Evolutionary conservation across 2,888 invertebrate genomes (phyloP).

Genomic region (Lepetodrilus schrolli): DNA sequence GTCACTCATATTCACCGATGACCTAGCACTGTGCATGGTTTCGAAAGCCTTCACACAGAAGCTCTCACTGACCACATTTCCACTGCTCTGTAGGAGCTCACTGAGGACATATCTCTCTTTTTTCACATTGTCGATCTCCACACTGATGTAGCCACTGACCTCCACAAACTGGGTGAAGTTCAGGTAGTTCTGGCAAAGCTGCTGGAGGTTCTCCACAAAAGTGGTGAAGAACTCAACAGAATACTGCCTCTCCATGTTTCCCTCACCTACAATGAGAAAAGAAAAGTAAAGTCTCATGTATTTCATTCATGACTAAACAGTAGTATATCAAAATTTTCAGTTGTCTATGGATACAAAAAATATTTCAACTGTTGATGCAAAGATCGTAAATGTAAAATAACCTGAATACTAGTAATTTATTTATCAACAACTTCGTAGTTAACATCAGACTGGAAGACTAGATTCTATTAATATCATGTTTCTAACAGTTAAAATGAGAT

Average conservation of each 20-base stretch:
- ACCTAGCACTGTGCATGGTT: neutral
- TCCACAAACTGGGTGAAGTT: conserved; percentile 11
- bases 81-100: conserved; percentile 21
- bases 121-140: conserved; percentile 22
- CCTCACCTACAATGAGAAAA: too few relatives aligned
- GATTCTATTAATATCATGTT: too few relatives aligned
- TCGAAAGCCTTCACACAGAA: neutral
- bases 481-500: too few relatives aligned
- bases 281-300: too few relatives aligned
- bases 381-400: too few relatives aligned
- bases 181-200: neutral
- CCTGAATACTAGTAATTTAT: too few relatives aligned
- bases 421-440: too few relatives aligned
- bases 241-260: neutral
- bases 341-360: too few relatives aligned
- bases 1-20: neutral
- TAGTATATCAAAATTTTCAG: too few relatives aligned
- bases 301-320: too few relatives aligned
- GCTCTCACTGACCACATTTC: conserved; percentile 23
- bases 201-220: neutral
- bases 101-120: conserved; percentile 20
- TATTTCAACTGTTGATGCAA: too few relatives aligned
- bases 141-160: conserved; percentile 14
- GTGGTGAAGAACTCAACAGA: conserved; percentile 3
- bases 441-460: too few relatives aligned